These are phyloP conservation scores for Esox masquinongy DNA, from an alignment of 2,797 vertebrate genomes.

Conservation along the genomic window DNA sequence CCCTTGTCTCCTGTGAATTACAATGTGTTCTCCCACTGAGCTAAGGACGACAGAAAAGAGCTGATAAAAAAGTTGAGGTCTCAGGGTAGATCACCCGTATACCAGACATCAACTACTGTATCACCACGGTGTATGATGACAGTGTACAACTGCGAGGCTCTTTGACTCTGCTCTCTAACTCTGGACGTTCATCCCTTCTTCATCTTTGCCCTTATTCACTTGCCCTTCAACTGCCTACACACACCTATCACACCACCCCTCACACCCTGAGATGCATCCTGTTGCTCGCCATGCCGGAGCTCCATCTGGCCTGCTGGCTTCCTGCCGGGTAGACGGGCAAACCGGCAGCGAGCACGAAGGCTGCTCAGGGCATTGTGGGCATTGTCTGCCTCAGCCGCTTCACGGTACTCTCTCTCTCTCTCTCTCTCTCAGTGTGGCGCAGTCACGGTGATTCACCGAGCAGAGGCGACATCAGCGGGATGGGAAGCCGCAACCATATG, in stretches of 20 bases:
- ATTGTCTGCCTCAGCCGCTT: conserved; percentile 5
- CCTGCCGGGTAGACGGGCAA: conserved; percentile 37
- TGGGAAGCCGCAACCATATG: background rate
- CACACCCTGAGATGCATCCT: conserved; percentile 45
- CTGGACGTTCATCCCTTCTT: conserved; percentile 7
- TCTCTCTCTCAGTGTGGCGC: background rate
- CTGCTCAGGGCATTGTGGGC: conserved; percentile 10
- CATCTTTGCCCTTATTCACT: conserved; percentile 40
- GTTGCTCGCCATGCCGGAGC: conserved; percentile 37
- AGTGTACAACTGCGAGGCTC: background rate
- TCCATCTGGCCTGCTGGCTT: conserved; percentile 54
- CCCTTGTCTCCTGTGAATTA: background rate
- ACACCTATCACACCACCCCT: conserved; percentile 29
- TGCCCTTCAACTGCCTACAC: conserved; percentile 50
- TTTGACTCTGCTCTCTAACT: background rate
- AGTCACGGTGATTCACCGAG: conserved; percentile 13
- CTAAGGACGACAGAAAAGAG: background rate
- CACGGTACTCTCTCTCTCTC: conserved; percentile 1
- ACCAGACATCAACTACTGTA: background rate
- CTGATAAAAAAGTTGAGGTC: too few relatives aligned
- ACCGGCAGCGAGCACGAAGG: conserved; percentile 27
- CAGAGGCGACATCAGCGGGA: background rate
- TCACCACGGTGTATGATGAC: background rate
- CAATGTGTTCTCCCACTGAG: background rate
- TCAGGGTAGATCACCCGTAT: too few relatives aligned